Evolutionary conservation across 2,888 invertebrate genomes (phyloP), one percentile per base, ranked within the genome.

Genomic region (Cyclophora albipunctata): DNA sequence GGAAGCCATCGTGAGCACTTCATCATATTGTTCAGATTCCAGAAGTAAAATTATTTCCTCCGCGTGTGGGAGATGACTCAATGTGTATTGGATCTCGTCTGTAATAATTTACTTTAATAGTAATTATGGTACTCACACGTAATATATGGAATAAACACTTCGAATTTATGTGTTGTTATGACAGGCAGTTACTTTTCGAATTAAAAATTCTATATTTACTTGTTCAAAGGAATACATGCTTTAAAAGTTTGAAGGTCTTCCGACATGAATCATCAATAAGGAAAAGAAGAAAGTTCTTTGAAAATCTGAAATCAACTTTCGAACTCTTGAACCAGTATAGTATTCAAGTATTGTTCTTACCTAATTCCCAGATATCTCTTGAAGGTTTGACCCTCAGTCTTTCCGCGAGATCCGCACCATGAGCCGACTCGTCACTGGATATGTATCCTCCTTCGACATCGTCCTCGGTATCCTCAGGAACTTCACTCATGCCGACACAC

Each of bases 381-480:
- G 88, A 83, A 40, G 85, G 86, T 54, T 87, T 87, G 48, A 83
- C 77, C 52, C 85, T 67, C 34, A 87, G 58, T 46, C 85, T 66
- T 54, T 84, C 87, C 1, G 77, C 81, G 59, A 90, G 84, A 53
- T 89, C 90, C 3, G 75, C 78, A 0, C 84, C 86, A 42, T 85
- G 84, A 0, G 76, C 84, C 0, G 87, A 87, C 63, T 90, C 90
- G 64, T 91, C 91, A 59, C 90, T 91, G 48, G 91, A 91, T 52
- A 89, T 89, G 64, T 86, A 89, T 3, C 75, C 81, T 0, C 75
- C 81, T 57, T 87, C 88, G 51, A 73, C 62, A 52, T 86, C 86
- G 49, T 85, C 84, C 50, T 86, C 84, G 3, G 81, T 78, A 51
- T 84, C 85, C 52, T 88, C 87, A 3, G 73, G 66, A 53, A 82